Conservation (phyloP, 2,113 vertebrate genomes). For the Sula dactylatra region DNA sequence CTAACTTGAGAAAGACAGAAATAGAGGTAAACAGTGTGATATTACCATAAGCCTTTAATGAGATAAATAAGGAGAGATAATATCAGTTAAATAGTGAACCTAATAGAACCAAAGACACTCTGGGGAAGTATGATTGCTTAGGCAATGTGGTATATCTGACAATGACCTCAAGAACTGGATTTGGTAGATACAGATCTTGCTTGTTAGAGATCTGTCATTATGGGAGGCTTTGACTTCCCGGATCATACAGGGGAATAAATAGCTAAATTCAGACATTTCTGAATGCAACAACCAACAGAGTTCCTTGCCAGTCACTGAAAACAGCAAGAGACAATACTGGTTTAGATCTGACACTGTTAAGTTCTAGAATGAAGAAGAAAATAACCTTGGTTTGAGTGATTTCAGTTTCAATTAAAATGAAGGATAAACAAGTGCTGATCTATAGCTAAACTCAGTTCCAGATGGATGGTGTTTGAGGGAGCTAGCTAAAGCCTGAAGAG, state of each 20-base stretch:
- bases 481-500: not conserved
- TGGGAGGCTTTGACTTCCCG: not conserved
- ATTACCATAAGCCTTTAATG: constrained; percentile 28
- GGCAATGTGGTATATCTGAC: not conserved
- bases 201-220: constrained; percentile 28
- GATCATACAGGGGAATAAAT: not conserved
- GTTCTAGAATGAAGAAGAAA: not conserved
- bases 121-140: not conserved
- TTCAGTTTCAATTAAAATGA: constrained; percentile 18
- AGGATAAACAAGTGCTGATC: not conserved
- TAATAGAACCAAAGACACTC: constrained; percentile 1
- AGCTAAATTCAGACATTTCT: not conserved
- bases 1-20: not conserved
- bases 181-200: constrained; percentile 12
- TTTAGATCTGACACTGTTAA: not conserved
- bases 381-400: not conserved
- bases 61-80: constrained; percentile 28
- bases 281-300: not conserved
- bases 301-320: not conserved
- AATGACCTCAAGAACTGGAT: constrained; percentile 21
- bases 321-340: not conserved
- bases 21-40: not conserved
- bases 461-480: not conserved
- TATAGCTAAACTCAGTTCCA: not conserved
- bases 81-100: not conserved